phyloP scores from a whole-genome alignment of 2,113 vertebrate genomes.

The Thamnaconus septentrionalis region DNA sequence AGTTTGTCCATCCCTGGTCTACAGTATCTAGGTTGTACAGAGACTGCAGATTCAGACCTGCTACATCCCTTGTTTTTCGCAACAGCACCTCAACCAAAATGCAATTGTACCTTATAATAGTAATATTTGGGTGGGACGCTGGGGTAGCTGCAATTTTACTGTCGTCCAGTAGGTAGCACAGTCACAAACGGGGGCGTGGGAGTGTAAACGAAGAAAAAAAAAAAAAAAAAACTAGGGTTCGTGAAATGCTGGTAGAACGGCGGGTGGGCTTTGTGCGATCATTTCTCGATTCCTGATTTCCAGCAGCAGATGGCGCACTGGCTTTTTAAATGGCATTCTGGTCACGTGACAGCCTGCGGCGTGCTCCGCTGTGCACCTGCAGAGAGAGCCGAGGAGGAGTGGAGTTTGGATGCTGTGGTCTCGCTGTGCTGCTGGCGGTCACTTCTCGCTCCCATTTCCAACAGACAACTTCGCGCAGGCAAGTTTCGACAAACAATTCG shows the following conservation, averaged over 20 bases:
- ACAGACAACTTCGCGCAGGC: constrained; percentile 42
- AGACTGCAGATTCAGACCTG: no score
- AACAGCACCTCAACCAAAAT: no score
- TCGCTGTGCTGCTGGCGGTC: constrained; percentile 12
- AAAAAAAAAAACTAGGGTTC: not conserved
- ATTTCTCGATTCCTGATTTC: not conserved
- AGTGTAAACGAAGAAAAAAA: no score
- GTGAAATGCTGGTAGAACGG: not conserved
- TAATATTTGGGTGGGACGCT: no score
- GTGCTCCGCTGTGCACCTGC: constrained; percentile 75
- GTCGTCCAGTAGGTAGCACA: no score
- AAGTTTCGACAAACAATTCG: constrained; percentile 41
- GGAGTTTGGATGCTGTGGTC: constrained; percentile 63
- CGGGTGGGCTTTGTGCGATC: not conserved
- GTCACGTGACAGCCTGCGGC: constrained; percentile 72
- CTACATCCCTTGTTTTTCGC: no score
- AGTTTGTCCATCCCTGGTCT: no score
- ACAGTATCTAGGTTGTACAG: no score
- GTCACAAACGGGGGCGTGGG: no score
- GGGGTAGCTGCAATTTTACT: no score
- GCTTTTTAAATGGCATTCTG: fast-evolving
- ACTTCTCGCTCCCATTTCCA: constrained; percentile 12
- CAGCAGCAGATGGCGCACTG: constrained; percentile 40
- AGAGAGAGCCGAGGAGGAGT: constrained; percentile 47
- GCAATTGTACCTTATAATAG: no score